phyloP scores from a whole-genome alignment of 1,140 invertebrate genomes.

The Hormaphis cornu region DNA sequence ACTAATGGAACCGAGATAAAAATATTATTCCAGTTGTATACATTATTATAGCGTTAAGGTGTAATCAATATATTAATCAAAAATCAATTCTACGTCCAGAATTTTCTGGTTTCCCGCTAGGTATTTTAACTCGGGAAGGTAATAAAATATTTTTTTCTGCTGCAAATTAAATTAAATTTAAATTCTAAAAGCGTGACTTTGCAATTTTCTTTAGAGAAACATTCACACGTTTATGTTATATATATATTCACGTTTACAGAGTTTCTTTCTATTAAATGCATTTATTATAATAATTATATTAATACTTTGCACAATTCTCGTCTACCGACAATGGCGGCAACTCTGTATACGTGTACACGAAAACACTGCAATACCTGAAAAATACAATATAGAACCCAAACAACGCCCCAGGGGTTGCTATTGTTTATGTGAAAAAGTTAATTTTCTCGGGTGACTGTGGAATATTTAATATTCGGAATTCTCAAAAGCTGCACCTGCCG shows the following conservation, averaged over 20 bases:
- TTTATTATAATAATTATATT: conserved; percentile 16
- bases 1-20: too few relatives aligned
- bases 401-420: background rate
- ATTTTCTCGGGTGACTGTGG: conserved; percentile 18
- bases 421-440: conserved; percentile 27
- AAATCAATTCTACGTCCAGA: too few relatives aligned
- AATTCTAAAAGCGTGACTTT: background rate
- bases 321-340: background rate
- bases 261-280: background rate
- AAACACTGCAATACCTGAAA: background rate
- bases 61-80: too few relatives aligned
- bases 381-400: background rate
- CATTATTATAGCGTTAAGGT: too few relatives aligned
- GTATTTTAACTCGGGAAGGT: too few relatives aligned
- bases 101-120: background rate
- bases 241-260: background rate
- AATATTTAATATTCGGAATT: conserved; percentile 5
- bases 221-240: background rate
- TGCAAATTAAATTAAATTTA: background rate
- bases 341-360: background rate
- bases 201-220: background rate
- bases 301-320: background rate
- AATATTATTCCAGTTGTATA: too few relatives aligned
- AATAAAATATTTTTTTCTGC: background rate
- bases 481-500: background rate